Evolutionary conservation across 2,113 vertebrate genomes (phyloP).

Genomic region (Trichomycterus rosablanca): DNA sequence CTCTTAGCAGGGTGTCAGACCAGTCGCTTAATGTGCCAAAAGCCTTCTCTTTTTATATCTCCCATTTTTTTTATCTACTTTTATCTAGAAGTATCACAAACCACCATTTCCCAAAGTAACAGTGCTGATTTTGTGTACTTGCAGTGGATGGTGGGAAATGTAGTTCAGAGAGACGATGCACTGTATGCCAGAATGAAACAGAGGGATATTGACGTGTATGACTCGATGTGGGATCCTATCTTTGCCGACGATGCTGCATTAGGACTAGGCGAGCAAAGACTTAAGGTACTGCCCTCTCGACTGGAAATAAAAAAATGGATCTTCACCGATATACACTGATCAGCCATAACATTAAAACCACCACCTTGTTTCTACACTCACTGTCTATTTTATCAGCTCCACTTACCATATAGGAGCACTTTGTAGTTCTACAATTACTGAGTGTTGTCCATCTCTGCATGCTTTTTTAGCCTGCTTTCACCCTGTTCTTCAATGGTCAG

Average conservation of each 20-base stretch:
- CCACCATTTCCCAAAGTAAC: conserved; percentile 69
- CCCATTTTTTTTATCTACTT: conserved; percentile 41
- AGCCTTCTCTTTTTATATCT: conserved; percentile 12
- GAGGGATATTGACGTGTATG: conserved; percentile 83
- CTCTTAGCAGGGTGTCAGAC: conserved; percentile 52
- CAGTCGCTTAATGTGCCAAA: conserved; percentile 54
- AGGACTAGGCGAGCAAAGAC: conserved; percentile 82
- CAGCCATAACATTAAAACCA: no score
- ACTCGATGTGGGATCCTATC: conserved; percentile 82
- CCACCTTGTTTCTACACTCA: no score
- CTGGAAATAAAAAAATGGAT: conserved; percentile 64
- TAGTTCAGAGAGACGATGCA: conserved; percentile 83
- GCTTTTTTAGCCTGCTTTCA: no score
- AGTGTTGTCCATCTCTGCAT: no score
- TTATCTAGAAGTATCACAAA: conserved; percentile 69
- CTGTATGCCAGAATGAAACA: conserved; percentile 85
- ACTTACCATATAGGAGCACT: no score
- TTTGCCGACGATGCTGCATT: conserved; percentile 80
- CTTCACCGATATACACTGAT: conserved; percentile 67
- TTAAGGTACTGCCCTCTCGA: conserved; percentile 77
- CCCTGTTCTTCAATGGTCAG: no score
- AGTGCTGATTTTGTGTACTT: conserved; percentile 81
- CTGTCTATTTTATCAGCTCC: no score
- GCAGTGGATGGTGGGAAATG: conserved; percentile 83
- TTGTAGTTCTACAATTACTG: no score